Conservation (phyloP, 2,113 vertebrate genomes). For the Prochilodus magdalenae region DNA sequence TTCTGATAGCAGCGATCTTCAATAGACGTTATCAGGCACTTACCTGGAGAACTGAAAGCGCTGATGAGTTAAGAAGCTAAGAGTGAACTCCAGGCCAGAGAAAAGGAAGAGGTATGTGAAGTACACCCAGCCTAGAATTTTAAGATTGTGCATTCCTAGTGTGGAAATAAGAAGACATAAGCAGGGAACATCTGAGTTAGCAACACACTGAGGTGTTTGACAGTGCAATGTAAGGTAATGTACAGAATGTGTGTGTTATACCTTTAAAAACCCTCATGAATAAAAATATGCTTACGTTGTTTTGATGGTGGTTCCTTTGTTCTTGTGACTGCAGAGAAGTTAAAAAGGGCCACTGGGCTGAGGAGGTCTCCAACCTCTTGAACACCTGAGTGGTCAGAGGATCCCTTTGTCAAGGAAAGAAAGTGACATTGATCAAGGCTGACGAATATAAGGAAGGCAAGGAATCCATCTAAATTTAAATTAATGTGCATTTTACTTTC, state of each 20-base stretch:
- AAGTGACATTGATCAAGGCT: too few relatives aligned
- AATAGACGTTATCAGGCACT: neutral
- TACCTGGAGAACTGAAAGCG: slow-evolving; percentile 95
- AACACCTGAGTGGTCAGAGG: slow-evolving; percentile 75
- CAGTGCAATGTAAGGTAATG: neutral
- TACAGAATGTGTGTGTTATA: neutral
- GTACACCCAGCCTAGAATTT: slow-evolving; percentile 85
- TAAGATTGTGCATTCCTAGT: slow-evolving; percentile 83
- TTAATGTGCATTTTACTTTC: too few relatives aligned
- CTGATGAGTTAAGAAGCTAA: slow-evolving; percentile 95
- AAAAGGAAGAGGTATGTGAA: slow-evolving; percentile 96
- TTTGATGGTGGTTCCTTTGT: slow-evolving; percentile 75
- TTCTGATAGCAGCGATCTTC: too few relatives aligned
- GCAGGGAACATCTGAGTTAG: neutral
- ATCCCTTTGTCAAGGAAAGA: slow-evolving; percentile 70
- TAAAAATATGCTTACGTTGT: slow-evolving; percentile 71
- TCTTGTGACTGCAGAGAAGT: slow-evolving; percentile 84
- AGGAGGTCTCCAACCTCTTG: slow-evolving; percentile 81
- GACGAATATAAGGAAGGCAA: slow-evolving; percentile 1
- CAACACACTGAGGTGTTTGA: too few relatives aligned
- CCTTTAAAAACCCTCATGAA: neutral
- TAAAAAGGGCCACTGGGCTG: slow-evolving; percentile 87
- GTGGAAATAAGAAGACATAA: slow-evolving; percentile 23
- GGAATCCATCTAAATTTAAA: too few relatives aligned
- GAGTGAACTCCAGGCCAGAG: slow-evolving; percentile 92